Conservation (phyloP, 1,140 invertebrate genomes). For the Drosophila funebris region DNA sequence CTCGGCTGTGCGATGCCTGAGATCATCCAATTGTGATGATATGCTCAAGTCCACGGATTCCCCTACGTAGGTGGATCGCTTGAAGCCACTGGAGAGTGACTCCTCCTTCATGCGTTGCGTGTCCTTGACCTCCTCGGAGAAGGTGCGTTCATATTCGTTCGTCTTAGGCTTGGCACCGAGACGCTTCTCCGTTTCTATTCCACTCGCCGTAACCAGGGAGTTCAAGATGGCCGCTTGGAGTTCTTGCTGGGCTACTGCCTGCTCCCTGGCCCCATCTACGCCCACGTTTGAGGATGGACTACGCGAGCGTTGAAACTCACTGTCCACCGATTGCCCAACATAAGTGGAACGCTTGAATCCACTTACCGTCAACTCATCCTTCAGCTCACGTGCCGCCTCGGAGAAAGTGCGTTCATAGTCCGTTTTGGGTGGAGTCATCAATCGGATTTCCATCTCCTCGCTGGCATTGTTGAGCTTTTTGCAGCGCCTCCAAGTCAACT, state of each 20-base stretch:
- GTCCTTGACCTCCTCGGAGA: conserved; percentile 44
- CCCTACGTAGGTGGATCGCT: conserved; percentile 46
- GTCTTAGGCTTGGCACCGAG: conserved; percentile 74
- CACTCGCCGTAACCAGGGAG: conserved; percentile 40
- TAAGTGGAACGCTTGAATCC: conserved; percentile 80
- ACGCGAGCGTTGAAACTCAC: conserved; percentile 60
- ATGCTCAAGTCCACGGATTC: conserved; percentile 39
- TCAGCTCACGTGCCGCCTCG: conserved; percentile 64
- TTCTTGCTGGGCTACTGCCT: conserved; percentile 52
- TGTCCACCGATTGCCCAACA: conserved; percentile 73
- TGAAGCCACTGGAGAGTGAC: conserved; percentile 22
- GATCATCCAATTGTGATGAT: conserved; percentile 53
- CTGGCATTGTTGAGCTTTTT: conserved; percentile 49
- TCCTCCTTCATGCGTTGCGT: conserved; percentile 41
- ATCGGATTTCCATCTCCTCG: conserved; percentile 68
- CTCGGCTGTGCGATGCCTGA: conserved; percentile 65
- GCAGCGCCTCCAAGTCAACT: conserved; percentile 55
- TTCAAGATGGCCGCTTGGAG: conserved; percentile 65
- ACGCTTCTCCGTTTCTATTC: conserved; percentile 35
- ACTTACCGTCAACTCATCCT: conserved; percentile 54
- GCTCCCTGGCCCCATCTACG: conserved; percentile 28
- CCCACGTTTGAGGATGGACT: conserved; percentile 51
- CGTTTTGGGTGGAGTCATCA: conserved; percentile 46
- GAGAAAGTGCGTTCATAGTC: conserved; percentile 67
- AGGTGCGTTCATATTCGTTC: conserved; percentile 30